These are phyloP conservation scores for Atractosteus spatula DNA, from an alignment of 2,113 vertebrate species.

Conservation along the genomic window DNA sequence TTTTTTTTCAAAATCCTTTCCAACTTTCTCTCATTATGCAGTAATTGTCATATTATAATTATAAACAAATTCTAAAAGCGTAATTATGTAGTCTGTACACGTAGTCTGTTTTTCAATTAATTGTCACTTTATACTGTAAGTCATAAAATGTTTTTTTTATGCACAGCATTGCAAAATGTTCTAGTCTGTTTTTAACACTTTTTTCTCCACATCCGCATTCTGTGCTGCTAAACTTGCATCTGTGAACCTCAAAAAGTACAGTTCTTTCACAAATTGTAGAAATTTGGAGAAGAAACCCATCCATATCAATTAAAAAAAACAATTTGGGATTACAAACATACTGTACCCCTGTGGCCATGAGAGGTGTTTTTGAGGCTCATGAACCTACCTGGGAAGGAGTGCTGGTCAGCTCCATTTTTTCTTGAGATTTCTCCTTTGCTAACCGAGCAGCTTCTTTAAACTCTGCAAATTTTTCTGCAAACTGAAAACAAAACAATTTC, in stretches of 20 bases:
- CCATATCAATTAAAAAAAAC: too few species aligned
- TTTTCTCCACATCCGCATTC: slow-evolving; percentile 36
- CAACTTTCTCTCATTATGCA: background rate
- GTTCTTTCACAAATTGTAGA: too few species aligned
- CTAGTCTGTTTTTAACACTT: background rate
- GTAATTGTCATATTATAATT: background rate
- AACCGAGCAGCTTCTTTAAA: slow-evolving; percentile 96
- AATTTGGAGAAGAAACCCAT: too few species aligned
- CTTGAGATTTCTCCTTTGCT: slow-evolving; percentile 95
- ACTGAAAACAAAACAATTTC: slow-evolving; percentile 57
- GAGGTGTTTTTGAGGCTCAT: background rate
- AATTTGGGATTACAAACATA: too few species aligned
- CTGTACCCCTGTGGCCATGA: background rate
- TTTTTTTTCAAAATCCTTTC: background rate
- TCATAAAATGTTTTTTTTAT: background rate
- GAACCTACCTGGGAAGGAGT: slow-evolving; percentile 89
- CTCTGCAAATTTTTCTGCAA: slow-evolving; percentile 98
- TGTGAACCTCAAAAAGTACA: too few species aligned
- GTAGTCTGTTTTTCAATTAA: too few species aligned
- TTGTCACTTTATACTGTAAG: too few species aligned
- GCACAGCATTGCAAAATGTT: background rate
- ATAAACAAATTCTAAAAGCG: background rate
- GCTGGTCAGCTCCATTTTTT: slow-evolving; percentile 95
- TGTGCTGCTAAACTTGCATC: slow-evolving; percentile 24
- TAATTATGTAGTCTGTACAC: background rate